phyloP scores from a whole-genome alignment of 1,140 invertebrate genomes.

The Pararge aegeria region DNA sequence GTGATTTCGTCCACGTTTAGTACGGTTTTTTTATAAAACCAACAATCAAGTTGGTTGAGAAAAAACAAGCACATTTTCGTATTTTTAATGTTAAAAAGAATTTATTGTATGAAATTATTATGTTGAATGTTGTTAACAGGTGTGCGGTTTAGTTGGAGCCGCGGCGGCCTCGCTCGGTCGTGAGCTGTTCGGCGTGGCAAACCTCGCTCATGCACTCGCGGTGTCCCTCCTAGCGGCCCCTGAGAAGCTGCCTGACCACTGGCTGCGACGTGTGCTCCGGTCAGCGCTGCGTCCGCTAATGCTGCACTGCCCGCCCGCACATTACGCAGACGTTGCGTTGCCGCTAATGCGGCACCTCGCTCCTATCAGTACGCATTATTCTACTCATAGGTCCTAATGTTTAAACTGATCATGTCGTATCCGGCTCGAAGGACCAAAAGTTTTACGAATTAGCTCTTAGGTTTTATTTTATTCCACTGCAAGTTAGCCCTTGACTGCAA shows the following conservation, averaged over 20 bases:
- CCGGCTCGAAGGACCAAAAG: too few relatives aligned
- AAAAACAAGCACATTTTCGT: too few relatives aligned
- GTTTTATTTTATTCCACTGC: too few relatives aligned
- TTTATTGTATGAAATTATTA: too few relatives aligned
- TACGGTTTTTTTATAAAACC: too few relatives aligned
- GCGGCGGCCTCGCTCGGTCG: conserved; percentile 89
- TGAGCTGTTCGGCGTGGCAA: conserved; percentile 89
- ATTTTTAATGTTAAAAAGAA: too few relatives aligned
- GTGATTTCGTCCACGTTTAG: too few relatives aligned
- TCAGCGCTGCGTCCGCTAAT: conserved; percentile 93
- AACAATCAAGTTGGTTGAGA: too few relatives aligned
- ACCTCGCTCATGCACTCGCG: conserved; percentile 82
- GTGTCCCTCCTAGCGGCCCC: conserved; percentile 85
- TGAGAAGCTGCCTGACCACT: conserved; percentile 90
- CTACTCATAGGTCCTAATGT: background rate
- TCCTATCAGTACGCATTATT: conserved; percentile 83
- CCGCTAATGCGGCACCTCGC: conserved; percentile 88
- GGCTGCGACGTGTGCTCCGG: conserved; percentile 89
- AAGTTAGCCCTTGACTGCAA: too few relatives aligned
- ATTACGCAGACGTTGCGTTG: conserved; percentile 87
- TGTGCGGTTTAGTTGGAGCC: conserved; percentile 75
- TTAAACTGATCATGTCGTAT: too few relatives aligned
- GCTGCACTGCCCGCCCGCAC: conserved; percentile 89
- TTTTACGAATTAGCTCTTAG: too few relatives aligned
- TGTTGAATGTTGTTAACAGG: conserved; percentile 34